These are phyloP conservation scores for Idaea dimidiata DNA, from an alignment of 2,888 invertebrate genomes.

Conservation along the genomic window DNA sequence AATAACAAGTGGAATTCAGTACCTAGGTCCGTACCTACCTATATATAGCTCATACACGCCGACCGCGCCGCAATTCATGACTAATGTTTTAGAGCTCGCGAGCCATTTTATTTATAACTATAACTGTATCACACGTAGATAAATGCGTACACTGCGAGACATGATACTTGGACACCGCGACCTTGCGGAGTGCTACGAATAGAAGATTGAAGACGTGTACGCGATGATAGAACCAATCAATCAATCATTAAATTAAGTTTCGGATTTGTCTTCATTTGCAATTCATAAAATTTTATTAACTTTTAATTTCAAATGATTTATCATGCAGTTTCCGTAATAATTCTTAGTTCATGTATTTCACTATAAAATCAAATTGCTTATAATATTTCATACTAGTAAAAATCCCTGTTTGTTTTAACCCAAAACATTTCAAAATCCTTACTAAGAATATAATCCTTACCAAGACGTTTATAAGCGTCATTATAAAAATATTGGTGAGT, in stretches of 20 bases:
- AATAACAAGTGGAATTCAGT: conserved; percentile 31
- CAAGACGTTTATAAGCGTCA: background rate
- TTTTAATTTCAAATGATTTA: too few species aligned
- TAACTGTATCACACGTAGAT: conserved; percentile 68
- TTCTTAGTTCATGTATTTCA: too few species aligned
- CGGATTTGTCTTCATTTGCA: background rate
- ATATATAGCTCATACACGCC: background rate
- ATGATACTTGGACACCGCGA: conserved; percentile 4
- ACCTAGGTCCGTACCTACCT: conserved; percentile 13
- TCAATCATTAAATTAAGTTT: too few species aligned
- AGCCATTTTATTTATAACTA: conserved; percentile 60
- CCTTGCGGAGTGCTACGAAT: background rate
- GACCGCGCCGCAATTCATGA: conserved; percentile 43
- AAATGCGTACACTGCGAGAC: conserved; percentile 49
- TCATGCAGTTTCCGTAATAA: too few species aligned
- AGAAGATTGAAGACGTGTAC: background rate
- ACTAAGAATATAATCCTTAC: too few species aligned
- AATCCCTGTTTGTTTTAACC: background rate
- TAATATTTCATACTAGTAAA: too few species aligned
- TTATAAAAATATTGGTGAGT: background rate
- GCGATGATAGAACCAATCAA: background rate
- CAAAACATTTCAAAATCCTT: too few species aligned
- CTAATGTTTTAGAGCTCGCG: conserved; percentile 51
- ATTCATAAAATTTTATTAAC: background rate
- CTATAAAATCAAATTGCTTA: too few species aligned